Evolutionary conservation across 2,888 invertebrate species (phyloP), one percentile per base, ranked within the genome.

Genomic region (Trichopoda pennipes): DNA sequence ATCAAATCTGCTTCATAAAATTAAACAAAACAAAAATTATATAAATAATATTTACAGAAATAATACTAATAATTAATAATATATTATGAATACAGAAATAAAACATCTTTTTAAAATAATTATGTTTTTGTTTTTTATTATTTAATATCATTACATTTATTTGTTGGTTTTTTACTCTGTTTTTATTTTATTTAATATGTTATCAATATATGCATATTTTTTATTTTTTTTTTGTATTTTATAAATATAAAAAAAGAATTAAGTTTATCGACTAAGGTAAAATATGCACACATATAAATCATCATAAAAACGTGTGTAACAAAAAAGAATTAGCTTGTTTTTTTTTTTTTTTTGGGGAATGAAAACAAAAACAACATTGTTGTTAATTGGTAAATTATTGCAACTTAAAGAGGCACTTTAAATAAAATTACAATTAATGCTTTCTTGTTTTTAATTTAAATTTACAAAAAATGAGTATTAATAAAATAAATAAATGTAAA

Each of bases 351-450:
- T 49, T 49, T 49, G 1, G 9, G 17, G 12, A 44, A 6, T 19
- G 6, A 49, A 49, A 49, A 19, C 17, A 49, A 49, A 49, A 49
- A 19, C 19, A 49, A 19, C 9, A 21, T 49, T 19, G 49, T 32
- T 19, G 19, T 23, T 10, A 49, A 49, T 49, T 53, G 1, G 28
- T 42, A 23, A 77, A 58, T 58, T 69, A 77, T 73, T 73, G 81
- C 81, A 81, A 81, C 73, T 58, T 32, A 81, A 78, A 17, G 35
- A 81, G 81, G 81, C 81, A 78, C 77, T 78, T 81, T 44, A 69
- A 69, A 61, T 35, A 17, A 73, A 78, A 51, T 49, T 60, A n/a
- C 60, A 64, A 44, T 44, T 23, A 73, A 44, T 55, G 56, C 19
- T 44, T 35, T 21, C 49, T 49, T n/a, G 9, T 32, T 64, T 55